Conservation (phyloP, 2,797 vertebrate species). For the Tapera naevia region DNA sequence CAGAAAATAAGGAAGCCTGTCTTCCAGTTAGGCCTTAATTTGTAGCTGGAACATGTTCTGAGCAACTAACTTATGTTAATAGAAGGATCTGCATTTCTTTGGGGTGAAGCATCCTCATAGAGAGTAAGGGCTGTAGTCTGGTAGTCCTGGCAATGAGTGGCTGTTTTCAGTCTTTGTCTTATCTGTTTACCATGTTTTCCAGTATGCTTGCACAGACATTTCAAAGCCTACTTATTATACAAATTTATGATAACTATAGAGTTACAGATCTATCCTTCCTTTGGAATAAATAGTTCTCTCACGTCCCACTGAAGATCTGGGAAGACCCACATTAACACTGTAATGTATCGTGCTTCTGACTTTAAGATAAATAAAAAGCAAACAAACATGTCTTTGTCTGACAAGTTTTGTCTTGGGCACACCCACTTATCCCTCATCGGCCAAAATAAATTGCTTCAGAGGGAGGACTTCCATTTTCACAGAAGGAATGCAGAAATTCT, state of each 20-base stretch:
- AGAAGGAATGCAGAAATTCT: conserved; percentile 67
- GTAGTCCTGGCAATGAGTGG: background rate
- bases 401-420: conserved; percentile 60
- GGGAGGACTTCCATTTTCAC: conserved; percentile 68
- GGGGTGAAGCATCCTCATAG: background rate
- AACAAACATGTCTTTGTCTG: conserved; percentile 72
- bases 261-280: background rate
- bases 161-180: background rate
- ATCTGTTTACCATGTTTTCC: conserved; percentile 9
- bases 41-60: background rate
- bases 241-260: conserved; percentile 29
- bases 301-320: conserved; percentile 3
- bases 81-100: background rate
- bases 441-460: conserved; percentile 72
- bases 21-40: background rate
- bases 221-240: conserved; percentile 42
- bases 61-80: background rate
- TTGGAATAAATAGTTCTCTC: conserved; percentile 20
- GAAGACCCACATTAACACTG: conserved; percentile 9
- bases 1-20: background rate
- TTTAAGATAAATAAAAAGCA: conserved; percentile 65
- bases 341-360: conserved; percentile 27
- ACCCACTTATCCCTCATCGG: conserved; percentile 67
- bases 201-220: background rate
- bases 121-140: background rate